Evolutionary conservation across 2,113 vertebrate species (phyloP).

Genomic region (Chaetorhynchus papuensis): DNA sequence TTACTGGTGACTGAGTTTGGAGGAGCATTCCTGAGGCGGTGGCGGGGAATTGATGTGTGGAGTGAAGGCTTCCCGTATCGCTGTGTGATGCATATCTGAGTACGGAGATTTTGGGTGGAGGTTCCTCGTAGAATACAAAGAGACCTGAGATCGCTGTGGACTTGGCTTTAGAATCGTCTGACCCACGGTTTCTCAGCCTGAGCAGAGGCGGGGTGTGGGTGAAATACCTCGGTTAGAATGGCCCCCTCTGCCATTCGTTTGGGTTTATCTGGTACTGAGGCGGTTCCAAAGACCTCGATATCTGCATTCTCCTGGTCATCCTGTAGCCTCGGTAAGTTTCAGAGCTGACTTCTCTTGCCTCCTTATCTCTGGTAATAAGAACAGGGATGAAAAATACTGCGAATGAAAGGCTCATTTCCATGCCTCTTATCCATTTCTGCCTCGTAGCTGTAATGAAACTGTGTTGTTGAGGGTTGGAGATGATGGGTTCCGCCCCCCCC

Average conservation of each 20-base stretch:
- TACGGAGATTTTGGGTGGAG: not conserved
- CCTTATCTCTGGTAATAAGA: not conserved
- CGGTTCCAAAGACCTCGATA: not conserved
- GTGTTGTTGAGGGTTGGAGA: not conserved
- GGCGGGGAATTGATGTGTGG: not conserved
- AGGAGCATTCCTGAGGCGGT: not conserved
- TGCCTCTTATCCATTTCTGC: not conserved
- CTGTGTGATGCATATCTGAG: not conserved
- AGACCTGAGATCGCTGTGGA: not conserved
- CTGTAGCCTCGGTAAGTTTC: constrained; percentile 9
- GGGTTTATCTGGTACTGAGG: not conserved
- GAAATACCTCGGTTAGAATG: not conserved
- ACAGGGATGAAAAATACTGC: not conserved
- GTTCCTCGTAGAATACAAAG: not conserved
- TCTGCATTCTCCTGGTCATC: not conserved
- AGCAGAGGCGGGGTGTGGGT: not conserved
- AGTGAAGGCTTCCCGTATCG: not conserved
- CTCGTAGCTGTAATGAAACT: not conserved
- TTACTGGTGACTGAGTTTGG: not conserved
- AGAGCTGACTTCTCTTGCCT: not conserved
- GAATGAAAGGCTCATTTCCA: not conserved
- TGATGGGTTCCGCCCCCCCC: too few species aligned
- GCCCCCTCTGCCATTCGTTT: not conserved
- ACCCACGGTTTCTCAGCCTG: not conserved
- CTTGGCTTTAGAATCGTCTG: not conserved